These are phyloP conservation scores for Solen grandis DNA, from an alignment of 1,140 invertebrate genomes.

Conservation along the genomic window DNA sequence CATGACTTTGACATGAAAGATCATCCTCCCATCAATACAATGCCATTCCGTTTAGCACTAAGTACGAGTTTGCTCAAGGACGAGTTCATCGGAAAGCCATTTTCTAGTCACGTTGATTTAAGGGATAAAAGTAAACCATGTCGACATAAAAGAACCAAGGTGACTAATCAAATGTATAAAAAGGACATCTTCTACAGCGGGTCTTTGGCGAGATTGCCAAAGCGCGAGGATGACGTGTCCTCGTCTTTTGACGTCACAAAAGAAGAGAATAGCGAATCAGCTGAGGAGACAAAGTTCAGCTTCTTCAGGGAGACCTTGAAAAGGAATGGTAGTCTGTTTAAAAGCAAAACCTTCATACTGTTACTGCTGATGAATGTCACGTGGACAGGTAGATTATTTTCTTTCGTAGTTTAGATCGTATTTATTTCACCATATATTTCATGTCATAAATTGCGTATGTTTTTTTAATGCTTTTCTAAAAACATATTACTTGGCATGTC, in stretches of 20 bases:
- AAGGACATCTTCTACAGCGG: constrained; percentile 74
- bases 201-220: constrained; percentile 61
- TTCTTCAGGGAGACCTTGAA: neutral
- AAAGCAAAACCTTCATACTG: constrained; percentile 52
- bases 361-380: constrained; percentile 52
- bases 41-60: neutral
- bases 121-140: neutral
- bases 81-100: neutral
- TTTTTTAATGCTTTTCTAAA: too few relatives aligned
- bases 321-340: constrained; percentile 50
- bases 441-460: too few relatives aligned
- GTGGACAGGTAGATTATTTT: constrained; percentile 65
- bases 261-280: neutral
- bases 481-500: too few relatives aligned
- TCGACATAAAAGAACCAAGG: neutral
- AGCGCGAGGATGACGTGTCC: too few relatives aligned
- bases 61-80: neutral
- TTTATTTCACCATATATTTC: too few relatives aligned
- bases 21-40: neutral
- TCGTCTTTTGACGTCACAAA: neutral
- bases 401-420: too few relatives aligned
- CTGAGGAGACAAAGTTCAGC: neutral
- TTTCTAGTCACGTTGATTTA: constrained; percentile 20
- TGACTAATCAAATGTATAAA: constrained; percentile 55
- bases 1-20: neutral